Conservation (phyloP, 2,797 vertebrate species). For the Hippoglossus hippoglossus region DNA sequence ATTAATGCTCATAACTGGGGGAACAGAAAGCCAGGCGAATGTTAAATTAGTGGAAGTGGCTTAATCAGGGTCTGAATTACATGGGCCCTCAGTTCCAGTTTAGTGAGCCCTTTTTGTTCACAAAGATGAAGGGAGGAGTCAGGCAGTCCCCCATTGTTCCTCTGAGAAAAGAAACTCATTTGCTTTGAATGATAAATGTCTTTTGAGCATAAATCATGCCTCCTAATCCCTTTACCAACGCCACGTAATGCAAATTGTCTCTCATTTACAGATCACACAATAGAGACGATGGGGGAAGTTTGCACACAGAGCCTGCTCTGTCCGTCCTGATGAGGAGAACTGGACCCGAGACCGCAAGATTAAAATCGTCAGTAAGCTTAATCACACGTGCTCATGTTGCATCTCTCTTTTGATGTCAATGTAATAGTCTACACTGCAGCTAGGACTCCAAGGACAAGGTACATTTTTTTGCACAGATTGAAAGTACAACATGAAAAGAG, state of each 20-base stretch:
- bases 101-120: slow-evolving; percentile 82
- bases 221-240: slow-evolving; percentile 85
- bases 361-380: slow-evolving; percentile 39
- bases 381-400: slow-evolving; percentile 35
- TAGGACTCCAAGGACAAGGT: neutral
- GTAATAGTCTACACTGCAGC: slow-evolving; percentile 1
- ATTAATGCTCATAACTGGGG: slow-evolving; percentile 73
- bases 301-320: slow-evolving; percentile 45
- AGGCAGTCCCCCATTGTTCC: slow-evolving; percentile 81
- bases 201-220: slow-evolving; percentile 85
- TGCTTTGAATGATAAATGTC: slow-evolving; percentile 87
- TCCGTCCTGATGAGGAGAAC: slow-evolving; percentile 45
- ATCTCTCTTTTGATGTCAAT: slow-evolving; percentile 15
- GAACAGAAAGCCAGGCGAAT: slow-evolving; percentile 73
- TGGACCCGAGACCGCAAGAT: slow-evolving; percentile 51
- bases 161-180: slow-evolving; percentile 86
- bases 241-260: slow-evolving; percentile 85
- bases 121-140: slow-evolving; percentile 86
- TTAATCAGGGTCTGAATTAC: slow-evolving; percentile 84
- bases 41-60: slow-evolving; percentile 83
- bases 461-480: neutral
- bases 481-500: slow-evolving; percentile 14
- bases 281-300: slow-evolving; percentile 73
- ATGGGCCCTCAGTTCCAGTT: slow-evolving; percentile 82
- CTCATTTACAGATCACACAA: slow-evolving; percentile 84